phyloP scores from a whole-genome alignment of 1,140 invertebrate genomes.

The Bilobella aurantiaca region DNA sequence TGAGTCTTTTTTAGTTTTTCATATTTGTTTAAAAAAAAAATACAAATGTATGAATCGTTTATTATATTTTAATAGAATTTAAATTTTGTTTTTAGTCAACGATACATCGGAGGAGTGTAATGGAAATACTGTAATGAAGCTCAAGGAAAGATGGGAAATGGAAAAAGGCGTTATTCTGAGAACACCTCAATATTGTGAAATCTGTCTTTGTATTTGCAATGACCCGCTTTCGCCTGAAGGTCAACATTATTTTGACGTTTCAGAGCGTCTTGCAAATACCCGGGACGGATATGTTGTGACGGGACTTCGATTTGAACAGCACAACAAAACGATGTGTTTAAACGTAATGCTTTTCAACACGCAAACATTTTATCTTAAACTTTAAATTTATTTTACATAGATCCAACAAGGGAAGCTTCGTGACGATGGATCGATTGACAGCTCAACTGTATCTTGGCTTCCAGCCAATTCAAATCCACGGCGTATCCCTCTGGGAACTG shows the following conservation, averaged over 20 bases:
- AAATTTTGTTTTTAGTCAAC: not conserved
- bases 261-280: not conserved
- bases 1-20: no score
- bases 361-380: not conserved
- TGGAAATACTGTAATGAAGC: not conserved
- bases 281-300: constrained; percentile 12
- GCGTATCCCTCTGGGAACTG: not conserved
- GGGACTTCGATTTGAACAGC: constrained; percentile 10
- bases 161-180: constrained; percentile 18
- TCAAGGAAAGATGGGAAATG: constrained; percentile 20
- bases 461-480: not conserved
- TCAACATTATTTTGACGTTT: constrained; percentile 9
- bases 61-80: not conserved
- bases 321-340: constrained; percentile 9
- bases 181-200: constrained; percentile 22
- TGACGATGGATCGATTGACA: constrained; percentile 14
- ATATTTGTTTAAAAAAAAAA: no score
- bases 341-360: constrained; percentile 5
- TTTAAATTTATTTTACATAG: constrained; percentile 6
- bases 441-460: not conserved
- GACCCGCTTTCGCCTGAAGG: constrained; percentile 12
- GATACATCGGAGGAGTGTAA: not conserved
- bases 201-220: constrained; percentile 21
- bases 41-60: no score
- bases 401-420: constrained; percentile 12